Evolutionary conservation across 2,113 vertebrate genomes (phyloP).

Genomic region (Pterocles gutturalis): DNA sequence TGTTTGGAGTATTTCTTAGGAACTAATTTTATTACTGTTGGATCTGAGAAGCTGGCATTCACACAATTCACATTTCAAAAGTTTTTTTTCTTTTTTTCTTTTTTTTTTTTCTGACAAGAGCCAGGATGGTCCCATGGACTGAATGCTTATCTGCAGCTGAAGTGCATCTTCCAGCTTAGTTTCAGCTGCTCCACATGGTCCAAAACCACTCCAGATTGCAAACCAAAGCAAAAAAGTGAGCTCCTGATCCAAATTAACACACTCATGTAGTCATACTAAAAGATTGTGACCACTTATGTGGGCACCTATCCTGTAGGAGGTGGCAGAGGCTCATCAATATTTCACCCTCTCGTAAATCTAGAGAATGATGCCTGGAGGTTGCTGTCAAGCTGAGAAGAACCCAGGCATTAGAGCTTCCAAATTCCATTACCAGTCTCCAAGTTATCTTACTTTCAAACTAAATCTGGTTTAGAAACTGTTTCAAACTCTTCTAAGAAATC

Average conservation of each 20-base stretch:
- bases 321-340: neutral
- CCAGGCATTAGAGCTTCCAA: neutral
- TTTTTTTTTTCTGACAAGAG: neutral
- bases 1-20: neutral
- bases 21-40: neutral
- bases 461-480: neutral
- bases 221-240: neutral
- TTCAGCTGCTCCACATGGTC: neutral
- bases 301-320: neutral
- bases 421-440: neutral
- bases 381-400: neutral
- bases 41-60: neutral
- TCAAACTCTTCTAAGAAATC: neutral
- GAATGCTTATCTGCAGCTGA: neutral
- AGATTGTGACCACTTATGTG: neutral
- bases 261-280: neutral
- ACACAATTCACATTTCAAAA: neutral
- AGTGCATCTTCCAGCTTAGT: neutral
- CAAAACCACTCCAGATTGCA: neutral
- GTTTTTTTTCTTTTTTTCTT: neutral
- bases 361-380: neutral
- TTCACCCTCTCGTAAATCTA: neutral
- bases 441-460: neutral
- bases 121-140: neutral
- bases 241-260: neutral